Conservation (phyloP, 2,113 vertebrate genomes). For the Heterotilapia buettikoferi region DNA sequence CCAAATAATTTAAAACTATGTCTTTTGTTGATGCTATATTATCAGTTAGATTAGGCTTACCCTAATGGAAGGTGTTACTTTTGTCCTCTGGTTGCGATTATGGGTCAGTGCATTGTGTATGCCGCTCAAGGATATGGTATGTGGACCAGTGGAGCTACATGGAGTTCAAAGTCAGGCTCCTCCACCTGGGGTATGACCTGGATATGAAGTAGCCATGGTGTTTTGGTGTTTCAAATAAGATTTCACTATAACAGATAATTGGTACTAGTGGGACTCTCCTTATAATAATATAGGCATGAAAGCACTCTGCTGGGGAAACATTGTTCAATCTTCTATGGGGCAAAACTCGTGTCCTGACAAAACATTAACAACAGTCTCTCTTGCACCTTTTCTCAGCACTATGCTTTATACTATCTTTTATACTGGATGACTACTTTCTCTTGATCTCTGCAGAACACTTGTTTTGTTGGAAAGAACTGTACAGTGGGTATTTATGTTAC, state of each 20-base stretch:
- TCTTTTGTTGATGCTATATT: background rate
- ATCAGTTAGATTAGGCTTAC: background rate
- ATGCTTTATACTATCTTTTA: background rate
- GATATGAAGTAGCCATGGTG: constrained; percentile 24
- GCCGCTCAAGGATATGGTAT: constrained; percentile 28
- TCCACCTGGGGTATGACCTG: constrained; percentile 47
- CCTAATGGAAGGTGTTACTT: background rate
- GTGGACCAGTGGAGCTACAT: background rate
- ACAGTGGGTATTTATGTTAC: background rate
- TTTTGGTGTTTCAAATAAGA: constrained; percentile 12
- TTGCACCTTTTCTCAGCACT: background rate
- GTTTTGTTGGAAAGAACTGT: background rate
- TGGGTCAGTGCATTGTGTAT: constrained; percentile 25
- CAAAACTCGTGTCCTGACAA: background rate
- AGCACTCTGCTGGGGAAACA: background rate
- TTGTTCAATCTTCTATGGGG: background rate
- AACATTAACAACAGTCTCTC: background rate
- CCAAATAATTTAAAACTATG: background rate
- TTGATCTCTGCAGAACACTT: background rate
- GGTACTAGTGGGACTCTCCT: background rate
- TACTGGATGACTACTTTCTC: background rate
- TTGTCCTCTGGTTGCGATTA: constrained; percentile 8
- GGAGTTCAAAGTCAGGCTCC: constrained; percentile 17
- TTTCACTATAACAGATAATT: background rate
- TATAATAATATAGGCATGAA: background rate